These are phyloP conservation scores for Corbicula japonica DNA, from an alignment of 2,888 invertebrate species.

Conservation along the genomic window DNA sequence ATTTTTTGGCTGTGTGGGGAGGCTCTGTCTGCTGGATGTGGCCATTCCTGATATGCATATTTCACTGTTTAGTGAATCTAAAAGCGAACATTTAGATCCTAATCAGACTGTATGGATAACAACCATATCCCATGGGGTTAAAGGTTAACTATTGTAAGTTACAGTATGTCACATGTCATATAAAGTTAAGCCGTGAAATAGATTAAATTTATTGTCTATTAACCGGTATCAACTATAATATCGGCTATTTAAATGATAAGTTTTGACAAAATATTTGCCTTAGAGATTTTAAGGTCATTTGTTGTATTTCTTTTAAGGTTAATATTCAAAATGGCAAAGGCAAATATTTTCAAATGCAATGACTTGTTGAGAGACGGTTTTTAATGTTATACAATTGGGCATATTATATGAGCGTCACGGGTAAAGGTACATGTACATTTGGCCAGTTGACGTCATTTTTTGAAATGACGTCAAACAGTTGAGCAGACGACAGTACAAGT, in stretches of 20 bases:
- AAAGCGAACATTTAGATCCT: background rate
- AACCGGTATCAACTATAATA: background rate
- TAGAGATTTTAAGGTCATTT: slow-evolving; percentile 4
- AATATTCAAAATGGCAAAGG: background rate
- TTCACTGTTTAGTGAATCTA: background rate
- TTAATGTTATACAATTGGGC: no score
- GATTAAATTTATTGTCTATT: slow-evolving; percentile 28
- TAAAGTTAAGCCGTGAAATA: background rate
- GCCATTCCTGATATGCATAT: background rate
- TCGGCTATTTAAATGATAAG: background rate
- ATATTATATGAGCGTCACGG: no score
- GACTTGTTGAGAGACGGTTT: no score
- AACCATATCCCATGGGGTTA: background rate
- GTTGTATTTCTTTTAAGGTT: background rate
- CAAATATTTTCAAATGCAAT: background rate
- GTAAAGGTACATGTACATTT: background rate
- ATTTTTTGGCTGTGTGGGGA: no score
- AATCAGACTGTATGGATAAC: background rate
- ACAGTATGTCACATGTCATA: background rate
- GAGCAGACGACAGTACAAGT: no score
- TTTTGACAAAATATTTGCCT: background rate
- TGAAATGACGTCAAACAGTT: background rate
- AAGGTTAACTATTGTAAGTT: background rate
- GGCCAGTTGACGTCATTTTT: background rate
- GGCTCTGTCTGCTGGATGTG: background rate